phyloP scores from a whole-genome alignment of 23 tunicate species.

The Trididemnum clinides region DNA sequence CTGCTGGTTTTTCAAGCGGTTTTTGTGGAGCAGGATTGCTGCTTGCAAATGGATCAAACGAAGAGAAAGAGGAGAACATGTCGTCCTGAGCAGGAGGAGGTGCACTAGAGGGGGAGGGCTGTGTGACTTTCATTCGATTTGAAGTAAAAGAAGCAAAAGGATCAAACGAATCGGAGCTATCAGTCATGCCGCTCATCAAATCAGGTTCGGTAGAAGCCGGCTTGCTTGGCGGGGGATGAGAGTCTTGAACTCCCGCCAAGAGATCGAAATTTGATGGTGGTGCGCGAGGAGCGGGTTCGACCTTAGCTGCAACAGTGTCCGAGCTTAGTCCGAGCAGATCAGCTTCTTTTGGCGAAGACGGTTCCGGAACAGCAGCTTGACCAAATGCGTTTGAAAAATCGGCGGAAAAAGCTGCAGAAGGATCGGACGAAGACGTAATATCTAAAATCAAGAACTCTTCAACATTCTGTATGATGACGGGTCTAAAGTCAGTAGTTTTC shows the following conservation, averaged over 20 bases:
- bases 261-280: constrained; percentile 73
- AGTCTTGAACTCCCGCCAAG: constrained; percentile 45
- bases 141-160: constrained; percentile 43
- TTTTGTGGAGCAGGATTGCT: constrained; percentile 7
- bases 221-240: background rate
- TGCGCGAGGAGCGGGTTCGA: background rate
- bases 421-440: too few relatives aligned
- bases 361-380: constrained; percentile 3
- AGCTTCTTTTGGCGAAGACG: constrained; percentile 40
- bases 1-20: background rate
- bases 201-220: constrained; percentile 19
- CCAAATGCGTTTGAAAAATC: background rate
- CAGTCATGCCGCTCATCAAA: constrained; percentile 56
- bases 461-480: too few relatives aligned
- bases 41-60: constrained; percentile 82
- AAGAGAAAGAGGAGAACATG: constrained; percentile 48
- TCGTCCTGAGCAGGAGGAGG: constrained; percentile 23
- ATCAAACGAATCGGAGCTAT: constrained; percentile 42
- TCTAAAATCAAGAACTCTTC: too few relatives aligned
- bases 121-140: background rate
- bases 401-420: background rate
- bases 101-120: background rate
- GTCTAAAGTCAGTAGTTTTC: too few relatives aligned
- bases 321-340: constrained; percentile 64
- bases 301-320: background rate